Base-by-base conservation (phyloP, 2,797 vertebrate species). In the Podarcis siculus region DNA sequence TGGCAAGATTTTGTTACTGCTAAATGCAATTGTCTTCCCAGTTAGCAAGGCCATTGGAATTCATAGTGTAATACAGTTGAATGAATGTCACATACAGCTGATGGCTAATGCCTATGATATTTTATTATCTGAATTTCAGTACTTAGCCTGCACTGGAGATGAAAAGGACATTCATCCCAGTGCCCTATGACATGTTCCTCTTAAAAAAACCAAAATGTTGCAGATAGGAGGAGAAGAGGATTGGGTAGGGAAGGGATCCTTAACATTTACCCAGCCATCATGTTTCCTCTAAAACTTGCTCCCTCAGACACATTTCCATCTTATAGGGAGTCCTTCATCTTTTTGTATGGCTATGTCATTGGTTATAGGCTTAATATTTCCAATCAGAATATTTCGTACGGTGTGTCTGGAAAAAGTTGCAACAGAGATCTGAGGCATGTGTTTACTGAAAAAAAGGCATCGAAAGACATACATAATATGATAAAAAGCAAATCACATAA, bases 401-500 rank as follows among this genome's bases (percentile, higher is more conserved):
- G 30, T 71, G 3, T 73, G 3, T 23, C 37, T 81, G 45, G 19
- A 49, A 79, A 71, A 88, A n/a, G 30, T 23, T 55, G 77, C 78
- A 75, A 75, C 19, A 78, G 42, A 58, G 23, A 73, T 23, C n/a
- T 35, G 30, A 37, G 58, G 17, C 35, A 61, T 17, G 5, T 85
- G 15, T 35, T 64, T 45, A 80, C 23, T 75, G 13, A 21, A 83
- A 69, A 45, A 17, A 77, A 71, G 35, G 10, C 19, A 78, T 37
- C 71, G 21, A 87, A 61, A 78, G 32, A 55, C 19, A 78, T 83
- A 83, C 9, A 77, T 45, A 79, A 23, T 73, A 42, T 64, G 37
- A 58, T 73, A 66, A 89, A 73, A 86, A 85, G 37, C 39, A 72
- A 45, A 64, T 71, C 23, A 61, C 37, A 80, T 35, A 82, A 49